Conservation (phyloP, 2,797 vertebrate species). For the Rallus crepitans region DNA sequence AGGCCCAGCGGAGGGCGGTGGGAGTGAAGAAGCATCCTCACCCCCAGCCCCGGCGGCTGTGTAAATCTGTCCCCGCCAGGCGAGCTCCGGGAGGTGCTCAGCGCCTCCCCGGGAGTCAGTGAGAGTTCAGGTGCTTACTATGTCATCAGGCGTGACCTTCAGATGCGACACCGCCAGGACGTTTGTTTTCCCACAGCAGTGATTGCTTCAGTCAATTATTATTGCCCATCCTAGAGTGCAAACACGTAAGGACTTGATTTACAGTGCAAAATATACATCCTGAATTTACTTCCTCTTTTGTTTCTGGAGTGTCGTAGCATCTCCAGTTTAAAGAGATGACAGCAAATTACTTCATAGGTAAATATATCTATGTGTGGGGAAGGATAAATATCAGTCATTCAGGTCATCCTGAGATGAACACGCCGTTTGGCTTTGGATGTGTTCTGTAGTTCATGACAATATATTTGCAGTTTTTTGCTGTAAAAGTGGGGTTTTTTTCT, state of each 20-base stretch:
- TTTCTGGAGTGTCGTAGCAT: not conserved
- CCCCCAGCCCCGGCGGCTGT: not conserved
- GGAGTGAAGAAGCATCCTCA: not conserved
- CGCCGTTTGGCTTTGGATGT: not conserved
- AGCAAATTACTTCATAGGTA: constrained; percentile 29
- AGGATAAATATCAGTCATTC: not conserved
- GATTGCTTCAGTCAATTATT: constrained; percentile 71
- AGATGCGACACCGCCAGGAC: not conserved
- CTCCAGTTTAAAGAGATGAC: not conserved
- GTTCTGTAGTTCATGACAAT: not conserved
- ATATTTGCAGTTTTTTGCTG: not conserved
- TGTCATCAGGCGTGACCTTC: constrained; percentile 66
- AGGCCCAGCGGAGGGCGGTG: not conserved
- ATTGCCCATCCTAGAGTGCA: constrained; percentile 46
- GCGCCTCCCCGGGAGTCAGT: constrained; percentile 24
- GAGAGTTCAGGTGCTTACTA: constrained; percentile 65
- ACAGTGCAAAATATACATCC: constrained; percentile 52
- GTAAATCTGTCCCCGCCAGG: constrained; percentile 33
- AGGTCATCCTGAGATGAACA: not conserved
- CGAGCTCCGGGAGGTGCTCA: not conserved
- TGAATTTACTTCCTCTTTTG: constrained; percentile 30
- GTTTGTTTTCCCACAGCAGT: constrained; percentile 66
- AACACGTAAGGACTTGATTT: constrained; percentile 62
- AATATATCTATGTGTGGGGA: not conserved
- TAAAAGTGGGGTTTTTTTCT: not conserved